Evolutionary conservation across 2,888 invertebrate genomes (phyloP), one percentile per base, ranked within the genome.

Genomic region (Mycalesis mineus): DNA sequence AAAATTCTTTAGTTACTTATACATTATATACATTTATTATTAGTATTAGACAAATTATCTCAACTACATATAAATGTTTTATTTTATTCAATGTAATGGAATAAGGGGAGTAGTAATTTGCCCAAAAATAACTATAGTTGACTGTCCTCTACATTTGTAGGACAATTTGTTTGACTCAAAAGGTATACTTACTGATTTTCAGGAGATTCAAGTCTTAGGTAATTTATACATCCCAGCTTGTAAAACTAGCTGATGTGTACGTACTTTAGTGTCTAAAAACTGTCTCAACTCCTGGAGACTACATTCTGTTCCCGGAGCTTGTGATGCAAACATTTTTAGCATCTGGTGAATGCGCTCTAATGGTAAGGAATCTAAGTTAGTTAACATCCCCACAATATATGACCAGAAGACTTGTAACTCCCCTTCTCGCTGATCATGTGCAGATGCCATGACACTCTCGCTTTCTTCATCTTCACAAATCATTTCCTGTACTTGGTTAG

Each of bases 321-420:
- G 97, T 36, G 97, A 96, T 1, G 97, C 97, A 89, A 98, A 98
- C 94, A 98, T 96, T 79, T 97, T 97, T 61, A 98, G 82, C 97
- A 98, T 98, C 76, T 97, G 96, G 82, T 98, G 97, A 69, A 98
- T 98, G 54, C 98, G 91, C 68, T 98, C 98, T 64, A 98, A 86
- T 0, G 97, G 95, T 75, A 98, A 90, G 0, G 95, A 96, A 72
- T 98, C 97, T 64, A 98, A 88, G 88, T 98, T 98, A 9, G 97
- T 97, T 57, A 98, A 84, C 98, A 98, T 98, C 14, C 98, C 98
- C 45, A 97, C 95, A 69, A 98, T 97, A 74, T 98, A 98, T 0
- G 97, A 96, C 98, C 98, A 98, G 81, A 98, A 97, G 49, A 94
- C 94, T 91, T 97, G 97, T 57, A 98, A 88, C 78, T 98, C 98